Evolutionary conservation across 1,140 invertebrate species (phyloP).

Genomic region (Drosophila subobscura): DNA sequence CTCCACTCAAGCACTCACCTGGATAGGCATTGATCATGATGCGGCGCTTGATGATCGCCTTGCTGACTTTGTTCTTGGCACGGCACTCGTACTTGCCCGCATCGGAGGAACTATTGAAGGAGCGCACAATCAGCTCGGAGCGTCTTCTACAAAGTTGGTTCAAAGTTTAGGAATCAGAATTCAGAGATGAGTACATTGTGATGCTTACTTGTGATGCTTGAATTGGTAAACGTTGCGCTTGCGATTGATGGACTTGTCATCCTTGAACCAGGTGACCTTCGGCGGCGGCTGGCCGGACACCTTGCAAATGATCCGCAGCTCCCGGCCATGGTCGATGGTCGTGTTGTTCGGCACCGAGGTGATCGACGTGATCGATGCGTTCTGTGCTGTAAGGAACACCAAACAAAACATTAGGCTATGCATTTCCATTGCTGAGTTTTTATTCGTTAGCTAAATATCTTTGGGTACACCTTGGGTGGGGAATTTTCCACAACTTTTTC

Average conservation of each 20-base stretch:
- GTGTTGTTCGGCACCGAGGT: slow-evolving; percentile 56
- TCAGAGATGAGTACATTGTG: background rate
- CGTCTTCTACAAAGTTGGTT: slow-evolving; percentile 86
- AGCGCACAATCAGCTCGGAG: slow-evolving; percentile 90
- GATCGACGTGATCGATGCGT: slow-evolving; percentile 77
- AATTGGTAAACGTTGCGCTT: slow-evolving; percentile 82
- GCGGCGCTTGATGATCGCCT: slow-evolving; percentile 63
- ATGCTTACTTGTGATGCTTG: slow-evolving; percentile 80
- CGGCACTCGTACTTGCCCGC: slow-evolving; percentile 90
- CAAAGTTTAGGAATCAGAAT: too few relatives aligned
- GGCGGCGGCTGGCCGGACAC: slow-evolving; percentile 88
- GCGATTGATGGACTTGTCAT: slow-evolving; percentile 86
- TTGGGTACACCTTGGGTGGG: slow-evolving; percentile 5
- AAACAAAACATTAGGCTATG: slow-evolving; percentile 45
- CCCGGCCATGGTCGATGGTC: slow-evolving; percentile 84
- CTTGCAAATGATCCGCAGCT: slow-evolving; percentile 88
- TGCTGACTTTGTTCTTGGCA: slow-evolving; percentile 84
- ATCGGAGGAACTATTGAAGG: slow-evolving; percentile 87
- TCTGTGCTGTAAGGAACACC: slow-evolving; percentile 80
- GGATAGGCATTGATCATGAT: slow-evolving; percentile 77
- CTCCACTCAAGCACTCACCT: slow-evolving; percentile 59
- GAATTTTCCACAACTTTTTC: slow-evolving; percentile 39
- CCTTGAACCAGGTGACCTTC: slow-evolving; percentile 89
- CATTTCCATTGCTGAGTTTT: slow-evolving; percentile 21
- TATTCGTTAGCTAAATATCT: background rate